These are phyloP conservation scores for Naja naja DNA, from an alignment of 2,113 vertebrate species.

Conservation along the genomic window DNA sequence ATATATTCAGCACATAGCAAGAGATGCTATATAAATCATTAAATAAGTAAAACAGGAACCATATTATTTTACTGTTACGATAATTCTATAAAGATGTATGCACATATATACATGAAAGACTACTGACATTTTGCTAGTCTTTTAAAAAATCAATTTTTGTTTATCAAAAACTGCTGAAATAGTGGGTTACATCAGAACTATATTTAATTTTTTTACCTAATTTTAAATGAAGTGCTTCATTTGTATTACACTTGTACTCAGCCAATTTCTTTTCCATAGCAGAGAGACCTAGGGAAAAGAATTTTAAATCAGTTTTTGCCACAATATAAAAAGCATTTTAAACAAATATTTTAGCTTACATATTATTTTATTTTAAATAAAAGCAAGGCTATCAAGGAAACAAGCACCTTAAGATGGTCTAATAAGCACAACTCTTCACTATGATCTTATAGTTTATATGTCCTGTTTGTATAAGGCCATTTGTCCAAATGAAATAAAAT, in stretches of 20 bases:
- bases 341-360: not conserved
- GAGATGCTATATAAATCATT: not conserved
- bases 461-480: not conserved
- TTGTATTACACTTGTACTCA: conserved; percentile 97
- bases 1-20: not conserved
- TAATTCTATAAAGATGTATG: not conserved
- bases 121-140: not conserved
- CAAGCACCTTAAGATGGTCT: not conserved
- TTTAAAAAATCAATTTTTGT: not conserved
- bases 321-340: not conserved
- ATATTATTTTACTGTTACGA: not conserved
- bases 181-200: not conserved
- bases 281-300: conserved; percentile 77
- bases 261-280: conserved; percentile 95
- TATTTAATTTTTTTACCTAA: conserved; percentile 75
- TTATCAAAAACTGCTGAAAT: not conserved
- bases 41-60: not conserved
- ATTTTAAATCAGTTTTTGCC: not conserved
- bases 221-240: conserved; percentile 93
- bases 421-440: not conserved
- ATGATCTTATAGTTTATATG: not conserved
- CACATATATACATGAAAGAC: not conserved
- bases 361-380: not conserved
- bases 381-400: not conserved
- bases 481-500: not conserved